phyloP scores from a whole-genome alignment of 2,113 vertebrate species.

The Nothocercus julius region DNA sequence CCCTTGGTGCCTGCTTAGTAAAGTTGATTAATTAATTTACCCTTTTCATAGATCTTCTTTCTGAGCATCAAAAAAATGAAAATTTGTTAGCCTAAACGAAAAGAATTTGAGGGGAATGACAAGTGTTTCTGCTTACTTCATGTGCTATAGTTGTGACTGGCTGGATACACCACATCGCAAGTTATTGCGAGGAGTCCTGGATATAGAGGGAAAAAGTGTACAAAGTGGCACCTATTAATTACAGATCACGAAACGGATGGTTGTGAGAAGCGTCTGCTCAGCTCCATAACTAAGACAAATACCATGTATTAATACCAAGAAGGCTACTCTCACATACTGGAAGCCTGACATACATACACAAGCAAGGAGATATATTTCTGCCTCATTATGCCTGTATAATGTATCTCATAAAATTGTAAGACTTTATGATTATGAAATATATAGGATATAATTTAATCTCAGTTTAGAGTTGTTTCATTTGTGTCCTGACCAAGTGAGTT shows the following conservation, averaged over 20 bases:
- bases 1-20: no score
- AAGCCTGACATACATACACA: not conserved
- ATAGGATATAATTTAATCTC: not conserved
- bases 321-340: not conserved
- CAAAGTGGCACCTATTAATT: conserved; percentile 16
- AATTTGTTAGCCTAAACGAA: not conserved
- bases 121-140: not conserved
- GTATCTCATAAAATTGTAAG: conserved; percentile 3
- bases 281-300: conserved; percentile 28
- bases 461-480: not conserved
- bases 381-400: not conserved
- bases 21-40: not conserved
- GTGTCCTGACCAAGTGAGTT: not conserved
- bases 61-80: no score
- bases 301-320: not conserved
- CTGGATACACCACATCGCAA: not conserved
- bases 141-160: not conserved
- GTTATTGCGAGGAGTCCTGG: not conserved
- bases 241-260: not conserved
- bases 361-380: conserved; percentile 1
- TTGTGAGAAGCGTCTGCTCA: not conserved
- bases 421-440: not conserved
- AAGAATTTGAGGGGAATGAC: not conserved
- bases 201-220: not conserved
- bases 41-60: not conserved